Evolutionary conservation across 2,888 invertebrate species (phyloP), one percentile per base, ranked within the genome.

Genomic region (Agapetus fuscipes): DNA sequence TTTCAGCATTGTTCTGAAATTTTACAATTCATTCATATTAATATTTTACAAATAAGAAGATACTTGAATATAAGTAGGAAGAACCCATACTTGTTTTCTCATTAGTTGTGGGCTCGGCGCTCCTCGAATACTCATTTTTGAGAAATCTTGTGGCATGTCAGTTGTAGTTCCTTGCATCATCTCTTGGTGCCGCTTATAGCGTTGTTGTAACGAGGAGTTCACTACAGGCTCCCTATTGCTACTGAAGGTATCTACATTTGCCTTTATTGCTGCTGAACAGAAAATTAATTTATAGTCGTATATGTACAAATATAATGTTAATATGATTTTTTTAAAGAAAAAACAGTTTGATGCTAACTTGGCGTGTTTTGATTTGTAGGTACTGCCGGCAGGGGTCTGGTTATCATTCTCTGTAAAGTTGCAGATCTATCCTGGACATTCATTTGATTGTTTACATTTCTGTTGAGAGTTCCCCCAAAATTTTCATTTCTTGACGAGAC

Each of bases 101-200:
- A n/a, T n/a, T n/a, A n/a, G n/a, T n/a, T n/a, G n/a, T n/a, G n/a
- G n/a, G n/a, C n/a, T n/a, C n/a, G n/a, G 37, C 11, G 12, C 24
- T 11, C 30, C 4, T 24, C 41, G 43, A 2, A 47, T 32, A 16
- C 37, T 39, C 44, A 46, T 41, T 17, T 48, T 48, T 7, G 46
- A 25, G 24, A 46, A 42, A 28, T 46, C 44, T 34, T 37, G 33
- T 6, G 44, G 27, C 20, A 48, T 17, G 35, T 48, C 48, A 3
- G 48, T 44, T 4, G 43, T 17, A 15, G 43, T 48, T 24, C 48
- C 48, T 25, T 41, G 38, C 63, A 71, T 71, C 10, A 66, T 62
- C 24, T 71, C 62, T 55, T 72, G 74, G 51, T 75, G 74, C 49
- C 72, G 72, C 26, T 70, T 64, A 50, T 76, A 75, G 29, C 75